phyloP scores from a whole-genome alignment of 2,113 vertebrate genomes.

The Riparia riparia region DNA sequence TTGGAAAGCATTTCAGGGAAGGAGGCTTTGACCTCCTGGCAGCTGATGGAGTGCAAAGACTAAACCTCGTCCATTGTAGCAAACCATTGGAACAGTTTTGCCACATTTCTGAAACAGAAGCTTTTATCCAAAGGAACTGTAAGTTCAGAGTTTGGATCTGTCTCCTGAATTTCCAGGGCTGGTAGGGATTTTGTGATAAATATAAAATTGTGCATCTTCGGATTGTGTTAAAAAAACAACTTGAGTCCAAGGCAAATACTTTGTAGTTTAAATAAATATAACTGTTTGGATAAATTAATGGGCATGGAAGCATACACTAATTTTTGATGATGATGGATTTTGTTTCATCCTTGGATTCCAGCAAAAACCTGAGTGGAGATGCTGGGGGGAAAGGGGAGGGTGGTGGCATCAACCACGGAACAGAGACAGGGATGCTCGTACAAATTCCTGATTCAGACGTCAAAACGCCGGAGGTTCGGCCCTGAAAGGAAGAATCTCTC shows the following conservation, averaged over 20 bases:
- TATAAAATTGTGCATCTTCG: not conserved
- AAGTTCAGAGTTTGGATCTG: not conserved
- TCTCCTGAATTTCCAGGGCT: not conserved
- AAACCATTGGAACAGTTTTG: not conserved
- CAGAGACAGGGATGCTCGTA: not conserved
- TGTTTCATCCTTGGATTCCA: not conserved
- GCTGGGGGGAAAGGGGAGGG: too few relatives aligned
- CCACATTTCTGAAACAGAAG: not conserved
- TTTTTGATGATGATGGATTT: not conserved
- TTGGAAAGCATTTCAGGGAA: not conserved
- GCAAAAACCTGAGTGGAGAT: not conserved
- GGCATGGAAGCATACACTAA: fast-evolving
- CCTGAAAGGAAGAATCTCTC: not conserved
- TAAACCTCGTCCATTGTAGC: not conserved
- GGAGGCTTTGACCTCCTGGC: not conserved
- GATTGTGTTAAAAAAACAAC: not conserved
- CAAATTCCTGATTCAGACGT: fast-evolving
- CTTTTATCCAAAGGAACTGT: not conserved
- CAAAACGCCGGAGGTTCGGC: not conserved
- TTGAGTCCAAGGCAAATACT: not conserved
- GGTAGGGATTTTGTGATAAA: not conserved
- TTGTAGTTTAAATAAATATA: not conserved
- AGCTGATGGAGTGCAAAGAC: not conserved
- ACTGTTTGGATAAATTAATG: not conserved
- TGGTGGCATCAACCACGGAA: not conserved